Evolutionary conservation across 2,797 vertebrate species (phyloP).

Genomic region (Hipposideros larvatus): DNA sequence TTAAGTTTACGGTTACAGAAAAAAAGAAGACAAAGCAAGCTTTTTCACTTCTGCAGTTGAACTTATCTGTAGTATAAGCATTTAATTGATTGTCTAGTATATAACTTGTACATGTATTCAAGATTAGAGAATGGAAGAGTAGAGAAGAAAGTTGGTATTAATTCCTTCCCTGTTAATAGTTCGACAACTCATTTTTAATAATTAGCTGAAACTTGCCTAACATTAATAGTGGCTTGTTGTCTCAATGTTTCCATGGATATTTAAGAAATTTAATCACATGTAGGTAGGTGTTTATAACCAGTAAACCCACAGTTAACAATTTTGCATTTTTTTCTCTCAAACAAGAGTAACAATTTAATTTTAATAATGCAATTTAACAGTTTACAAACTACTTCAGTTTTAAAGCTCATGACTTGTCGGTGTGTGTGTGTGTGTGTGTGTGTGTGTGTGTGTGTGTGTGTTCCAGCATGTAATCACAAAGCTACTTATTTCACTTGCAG

Average conservation of each 20-base stretch:
- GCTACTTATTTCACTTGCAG: not conserved
- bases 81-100: not conserved
- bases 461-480: not conserved
- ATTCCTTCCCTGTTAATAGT: conserved; percentile 6
- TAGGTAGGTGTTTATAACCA: not conserved
- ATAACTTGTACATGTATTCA: conserved; percentile 6
- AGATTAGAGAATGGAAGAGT: not conserved
- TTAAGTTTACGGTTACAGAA: not conserved
- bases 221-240: not conserved
- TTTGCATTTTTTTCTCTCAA: conserved; percentile 25
- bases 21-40: not conserved
- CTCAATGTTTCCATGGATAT: not conserved
- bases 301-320: not conserved
- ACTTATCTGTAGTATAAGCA: not conserved
- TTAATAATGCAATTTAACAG: not conserved
- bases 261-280: not conserved
- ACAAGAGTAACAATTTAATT: conserved; percentile 19
- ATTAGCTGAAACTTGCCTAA: conserved; percentile 24
- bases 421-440: too few species aligned
- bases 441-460: too few species aligned
- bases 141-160: not conserved
- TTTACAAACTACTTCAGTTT: conserved; percentile 37
- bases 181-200: conserved; percentile 38
- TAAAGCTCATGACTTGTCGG: not conserved
- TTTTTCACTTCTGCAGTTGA: not conserved